phyloP scores from a whole-genome alignment of 2,888 invertebrate species.

The Epirrhoe alternata region DNA sequence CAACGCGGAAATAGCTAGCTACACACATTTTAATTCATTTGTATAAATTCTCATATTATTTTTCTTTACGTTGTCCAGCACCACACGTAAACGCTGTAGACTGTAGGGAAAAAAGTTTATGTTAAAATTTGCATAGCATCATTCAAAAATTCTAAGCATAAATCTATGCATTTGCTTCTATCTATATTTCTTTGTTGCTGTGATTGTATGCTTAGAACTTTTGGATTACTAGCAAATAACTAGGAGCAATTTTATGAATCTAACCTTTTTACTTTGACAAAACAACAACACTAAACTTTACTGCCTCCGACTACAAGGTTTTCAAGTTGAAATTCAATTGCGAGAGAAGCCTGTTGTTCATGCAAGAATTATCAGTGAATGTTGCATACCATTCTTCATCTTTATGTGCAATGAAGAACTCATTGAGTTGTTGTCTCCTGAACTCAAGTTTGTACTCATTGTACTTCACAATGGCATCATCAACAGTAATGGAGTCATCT shows the following conservation, averaged over 20 bases:
- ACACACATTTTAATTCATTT: conserved; percentile 80
- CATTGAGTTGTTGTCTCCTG: conserved; percentile 97
- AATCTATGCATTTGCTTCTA: conserved; percentile 36
- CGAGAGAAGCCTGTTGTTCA: conserved; percentile 34
- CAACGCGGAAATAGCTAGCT: conserved; percentile 83
- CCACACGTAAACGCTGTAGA: conserved; percentile 82
- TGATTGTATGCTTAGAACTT: conserved; percentile 71
- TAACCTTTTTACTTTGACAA: conserved; percentile 19
- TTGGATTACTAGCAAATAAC: conserved; percentile 73
- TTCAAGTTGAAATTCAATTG: conserved; percentile 15
- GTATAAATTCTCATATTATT: conserved; percentile 72
- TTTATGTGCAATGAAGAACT: conserved; percentile 99
- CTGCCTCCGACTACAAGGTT: conserved; percentile 2
- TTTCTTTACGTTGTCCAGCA: conserved; percentile 81
- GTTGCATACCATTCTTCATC: conserved; percentile 99
- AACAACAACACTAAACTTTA: conserved; percentile 3
- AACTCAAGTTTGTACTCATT: conserved; percentile 99
- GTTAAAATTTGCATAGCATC: conserved; percentile 78
- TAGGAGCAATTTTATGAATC: conserved; percentile 50
- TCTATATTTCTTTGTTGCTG: conserved; percentile 1
- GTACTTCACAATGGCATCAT: conserved; percentile 98
- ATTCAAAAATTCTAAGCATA: conserved; percentile 79
- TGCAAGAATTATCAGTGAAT: conserved; percentile 24
- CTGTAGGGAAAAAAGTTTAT: conserved; percentile 84
- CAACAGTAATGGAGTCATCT: conserved; percentile 98